Evolutionary conservation across 1,140 invertebrate species (phyloP), one percentile per base, ranked within the genome.

Genomic region (Drosophila paulistorum): DNA sequence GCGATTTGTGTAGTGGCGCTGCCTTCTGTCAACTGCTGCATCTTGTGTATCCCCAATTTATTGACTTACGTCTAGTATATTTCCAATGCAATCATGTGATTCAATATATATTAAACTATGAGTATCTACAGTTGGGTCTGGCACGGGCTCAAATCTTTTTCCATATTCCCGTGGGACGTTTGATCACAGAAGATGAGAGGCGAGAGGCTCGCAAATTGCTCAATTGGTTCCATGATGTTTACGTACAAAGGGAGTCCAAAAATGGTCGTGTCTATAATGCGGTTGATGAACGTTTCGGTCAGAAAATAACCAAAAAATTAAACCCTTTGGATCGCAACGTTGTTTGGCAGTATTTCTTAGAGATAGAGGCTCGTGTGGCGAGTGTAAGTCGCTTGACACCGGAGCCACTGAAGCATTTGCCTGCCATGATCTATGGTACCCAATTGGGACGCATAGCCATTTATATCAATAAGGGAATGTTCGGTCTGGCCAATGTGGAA

Each of bases 371-470:
- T 5, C 62, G 62, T 11, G 13, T 42, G 3, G 13, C 11, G 3
- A 35, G 39, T 11, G 42, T 51, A 1, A 30, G 0, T 10, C 41
- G 39, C 1, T 26, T 64, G 7, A 64, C 62, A 7, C 62, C 62
- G 26, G 39, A 51, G 14, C 62, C 62, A 6, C 30, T 64, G 6
- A 64, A 48, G 14, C 62, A 64, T 3, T 30, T 64, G 45, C 62
- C 62, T 0, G 62, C 62, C 41, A 48, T 48, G 20, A 64, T 64
- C 26, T 64, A 64, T 64, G 62, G 45, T 30, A 64, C 62, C n/a
- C 39, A 64, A 51, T 33, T 64, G 45, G 35, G 13, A 17, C 62
- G 62, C 45, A 64, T 64, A 45, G 45, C 45, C 30, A 64, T 64
- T 14, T 64, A 64, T 64, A 45, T 64, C 45, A 30, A 13, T 3